Base-by-base conservation (phyloP, 2,888 invertebrate genomes). In the Heliconius ethilla region DNA sequence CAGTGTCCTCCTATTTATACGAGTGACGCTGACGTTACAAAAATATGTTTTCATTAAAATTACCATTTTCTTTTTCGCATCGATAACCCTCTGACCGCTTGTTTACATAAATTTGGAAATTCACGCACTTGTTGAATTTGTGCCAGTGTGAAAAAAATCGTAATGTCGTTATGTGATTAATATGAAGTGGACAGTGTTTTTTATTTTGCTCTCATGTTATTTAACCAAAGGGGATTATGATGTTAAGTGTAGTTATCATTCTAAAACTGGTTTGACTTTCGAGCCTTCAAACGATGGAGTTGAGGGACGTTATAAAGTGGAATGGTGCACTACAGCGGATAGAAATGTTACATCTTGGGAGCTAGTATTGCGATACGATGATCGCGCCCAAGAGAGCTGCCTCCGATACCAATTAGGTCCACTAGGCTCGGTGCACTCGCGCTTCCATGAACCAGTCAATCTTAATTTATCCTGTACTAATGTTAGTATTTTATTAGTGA, bases 271-370 rank as follows among this genome's bases (percentile, higher is more conserved):
- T 9, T 81, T 85, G 77, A 83, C 84, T 13, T 85, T 90, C 45
- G 81, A 78, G 55, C 86, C 86, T 0, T 83, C 86, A 0, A 25
- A 65, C 1, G 87, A 87, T 67, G 83, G 84, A 0, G 84, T 88
- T 1, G 67, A 40, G 6, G 91, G 89, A n/a, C 86, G 91, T 10
- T 92, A 91, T 80, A 83, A 79, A 6, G 83, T 88, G 6, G 84
- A 88, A 72, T 86, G 88, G 82, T 92, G 92, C 79, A 86, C 86
- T 0, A 27, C 76, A 5, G 82, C 81, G 3, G 81, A 83, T 15
- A 81, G 81, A 3, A 80, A 81, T 1, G 77, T 82, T 13, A 84
- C 81, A 0, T 25, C 65, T 4, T 91, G 91, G 91, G 67, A 75
- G 3, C 75, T 90, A 0, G 66, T 87, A 13, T 55, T 80, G 2